A percentile compares a stretch with the other conserved stretches of the same genome.
Conservation (phyloP, 2,113 vertebrate species). For the Phylloscopus trochilus region DNA sequence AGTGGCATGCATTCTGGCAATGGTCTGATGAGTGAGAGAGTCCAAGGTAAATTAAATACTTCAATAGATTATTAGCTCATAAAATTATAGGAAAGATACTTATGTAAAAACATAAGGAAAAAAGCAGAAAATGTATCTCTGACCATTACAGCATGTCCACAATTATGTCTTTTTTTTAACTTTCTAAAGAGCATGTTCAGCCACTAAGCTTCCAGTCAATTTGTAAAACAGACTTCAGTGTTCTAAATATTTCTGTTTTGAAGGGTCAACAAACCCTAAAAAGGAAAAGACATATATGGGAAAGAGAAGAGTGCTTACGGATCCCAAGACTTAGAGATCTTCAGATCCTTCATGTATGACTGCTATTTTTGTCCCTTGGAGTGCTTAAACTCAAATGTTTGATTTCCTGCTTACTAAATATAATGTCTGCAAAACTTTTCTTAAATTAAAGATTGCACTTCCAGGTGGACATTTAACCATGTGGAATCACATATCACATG, state of each 20-base stretch:
- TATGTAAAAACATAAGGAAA: background rate
- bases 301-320: background rate
- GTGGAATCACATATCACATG: background rate
- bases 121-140: background rate
- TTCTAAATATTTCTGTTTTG: background rate
- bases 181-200: background rate
- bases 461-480: background rate
- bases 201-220: background rate
- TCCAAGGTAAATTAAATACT: background rate
- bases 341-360: background rate
- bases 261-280: background rate
- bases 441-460: background rate
- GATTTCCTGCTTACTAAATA: background rate
- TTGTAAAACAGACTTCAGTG: background rate
- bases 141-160: background rate
- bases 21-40: background rate
- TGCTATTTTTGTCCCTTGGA: conserved; percentile 8
- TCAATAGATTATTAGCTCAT: background rate
- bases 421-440: background rate
- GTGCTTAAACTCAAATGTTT: background rate
- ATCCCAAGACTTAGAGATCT: background rate
- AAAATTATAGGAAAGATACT: background rate
- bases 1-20: background rate
- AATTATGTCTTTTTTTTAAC: background rate
- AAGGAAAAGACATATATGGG: background rate